Base-by-base conservation (phyloP, 2,888 invertebrate genomes). In the Luffia ferchaultella region DNA sequence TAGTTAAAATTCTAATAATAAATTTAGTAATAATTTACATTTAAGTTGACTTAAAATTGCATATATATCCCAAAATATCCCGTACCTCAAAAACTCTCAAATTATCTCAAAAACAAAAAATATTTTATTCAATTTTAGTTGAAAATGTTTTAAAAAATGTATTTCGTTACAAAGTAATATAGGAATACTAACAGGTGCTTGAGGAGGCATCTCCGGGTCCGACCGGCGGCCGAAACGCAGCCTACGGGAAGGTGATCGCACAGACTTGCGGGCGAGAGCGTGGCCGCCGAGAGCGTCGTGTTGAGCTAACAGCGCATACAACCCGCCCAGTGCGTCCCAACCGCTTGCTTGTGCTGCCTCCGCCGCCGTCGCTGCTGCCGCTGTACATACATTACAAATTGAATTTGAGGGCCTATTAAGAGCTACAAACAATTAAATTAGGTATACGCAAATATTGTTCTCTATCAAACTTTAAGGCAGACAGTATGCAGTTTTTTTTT, bases 221-320 rank as follows among this genome's bases (percentile, higher is more conserved):
- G 90, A 90, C 55, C 92, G 87, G 60, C 90, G 86, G 42, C 93
- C 93, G 64, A 93, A 93, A 55, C 93, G 88, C 52, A 93, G 86
- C 17, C 93, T 86, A 42, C 93, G 77, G 1, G 92, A 92, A 0
- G 92, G 93, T 16, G 91, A 91, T 55, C 92, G 86, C 62, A 91
- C 90, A 2, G 92, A 90, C 71, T 92, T 92, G 66, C 93, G 88
- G 47, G 91, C 90, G 20, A 93, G 87, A 56, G 89, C 87, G 68
- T 92, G 92, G 9, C 87, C 87, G 54, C 87, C 88, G 49, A 89
- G 68, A n/a, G 87, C 87, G 62, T 89, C 89, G 70, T 87, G 87
- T 60, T 88, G 88, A 45, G 88, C 80, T 41, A 89, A 68, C 50
- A 89, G 70, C 45, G 89, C 88, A 68, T 88, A 87, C 53, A 90